A percentile compares a stretch with the other conserved stretches of the same genome.
These are phyloP conservation scores for Tipula unca DNA, from an alignment of 2,888 invertebrate genomes.

Conservation along the genomic window DNA sequence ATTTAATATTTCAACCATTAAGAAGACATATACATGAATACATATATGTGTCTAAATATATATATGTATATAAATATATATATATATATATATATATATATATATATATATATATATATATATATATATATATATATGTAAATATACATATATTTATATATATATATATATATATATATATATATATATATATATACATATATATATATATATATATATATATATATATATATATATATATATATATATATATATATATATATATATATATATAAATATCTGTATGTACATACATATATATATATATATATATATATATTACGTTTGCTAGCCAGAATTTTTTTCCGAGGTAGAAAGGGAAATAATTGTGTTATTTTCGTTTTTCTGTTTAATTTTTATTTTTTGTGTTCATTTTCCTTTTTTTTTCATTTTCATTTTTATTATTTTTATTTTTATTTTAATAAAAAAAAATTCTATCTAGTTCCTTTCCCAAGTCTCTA, in stretches of 20 bases:
- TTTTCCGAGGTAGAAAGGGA: background rate
- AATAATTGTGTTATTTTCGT: constrained; percentile 8
- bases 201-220: background rate
- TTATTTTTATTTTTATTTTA: background rate
- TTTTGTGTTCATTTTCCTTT: background rate
- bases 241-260: background rate
- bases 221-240: background rate
- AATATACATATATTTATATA: background rate
- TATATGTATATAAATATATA: background rate
- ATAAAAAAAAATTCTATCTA: background rate
- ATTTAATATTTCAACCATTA: background rate
- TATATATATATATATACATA: background rate
- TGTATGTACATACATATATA: background rate
- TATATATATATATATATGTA: background rate
- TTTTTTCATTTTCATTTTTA: background rate
- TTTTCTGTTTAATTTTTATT: background rate
- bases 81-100: background rate
- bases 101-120: background rate
- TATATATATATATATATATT: background rate
- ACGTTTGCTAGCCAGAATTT: background rate
- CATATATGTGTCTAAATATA: background rate
- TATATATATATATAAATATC: background rate
- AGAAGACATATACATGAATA: background rate
- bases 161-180: background rate
- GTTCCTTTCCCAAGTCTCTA: background rate